Percentiles rank a stretch among this genome's conserved stretches.
These are phyloP conservation scores for Thymelicus lineola DNA, from an alignment of 2,888 invertebrate species.

Conservation along the genomic window DNA sequence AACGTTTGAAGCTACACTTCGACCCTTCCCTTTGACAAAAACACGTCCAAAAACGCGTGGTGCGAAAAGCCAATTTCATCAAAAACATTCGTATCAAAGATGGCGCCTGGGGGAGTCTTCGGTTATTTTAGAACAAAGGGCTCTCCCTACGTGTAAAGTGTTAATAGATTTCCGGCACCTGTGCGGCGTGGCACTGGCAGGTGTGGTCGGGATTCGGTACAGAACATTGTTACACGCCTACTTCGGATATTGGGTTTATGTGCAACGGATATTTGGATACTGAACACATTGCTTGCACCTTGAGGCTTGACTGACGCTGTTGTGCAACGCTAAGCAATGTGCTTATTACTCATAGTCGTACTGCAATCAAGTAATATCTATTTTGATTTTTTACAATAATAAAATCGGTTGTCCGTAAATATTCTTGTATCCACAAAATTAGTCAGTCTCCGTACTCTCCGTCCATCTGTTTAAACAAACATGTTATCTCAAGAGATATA, in stretches of 20 bases:
- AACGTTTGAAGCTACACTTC: too few species aligned
- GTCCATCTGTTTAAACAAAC: too few species aligned
- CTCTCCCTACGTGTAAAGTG: conserved; percentile 52
- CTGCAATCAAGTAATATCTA: too few species aligned
- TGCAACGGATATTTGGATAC: conserved; percentile 15
- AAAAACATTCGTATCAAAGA: conserved; percentile 39
- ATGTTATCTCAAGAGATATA: too few species aligned
- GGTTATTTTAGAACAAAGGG: conserved; percentile 56
- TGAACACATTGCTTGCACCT: not conserved
- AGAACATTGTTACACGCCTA: conserved; percentile 27
- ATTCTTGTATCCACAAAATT: too few species aligned
- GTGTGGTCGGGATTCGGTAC: conserved; percentile 50
- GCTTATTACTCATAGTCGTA: too few species aligned
- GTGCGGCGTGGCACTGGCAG: conserved; percentile 52
- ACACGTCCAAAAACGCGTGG: conserved; percentile 6
- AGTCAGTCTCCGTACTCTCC: too few species aligned
- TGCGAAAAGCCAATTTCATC: conserved; percentile 29
- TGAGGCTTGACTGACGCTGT: not conserved
- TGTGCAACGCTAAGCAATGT: not conserved
- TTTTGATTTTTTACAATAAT: too few species aligned
- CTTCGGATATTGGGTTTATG: conserved; percentile 43
- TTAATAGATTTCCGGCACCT: conserved; percentile 76
- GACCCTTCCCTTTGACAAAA: conserved; percentile 1
- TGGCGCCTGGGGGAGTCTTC: conserved; percentile 42
- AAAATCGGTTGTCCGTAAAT: too few species aligned